phyloP scores from a whole-genome alignment of 2,888 invertebrate species.

The Pristionchus mayeri region DNA sequence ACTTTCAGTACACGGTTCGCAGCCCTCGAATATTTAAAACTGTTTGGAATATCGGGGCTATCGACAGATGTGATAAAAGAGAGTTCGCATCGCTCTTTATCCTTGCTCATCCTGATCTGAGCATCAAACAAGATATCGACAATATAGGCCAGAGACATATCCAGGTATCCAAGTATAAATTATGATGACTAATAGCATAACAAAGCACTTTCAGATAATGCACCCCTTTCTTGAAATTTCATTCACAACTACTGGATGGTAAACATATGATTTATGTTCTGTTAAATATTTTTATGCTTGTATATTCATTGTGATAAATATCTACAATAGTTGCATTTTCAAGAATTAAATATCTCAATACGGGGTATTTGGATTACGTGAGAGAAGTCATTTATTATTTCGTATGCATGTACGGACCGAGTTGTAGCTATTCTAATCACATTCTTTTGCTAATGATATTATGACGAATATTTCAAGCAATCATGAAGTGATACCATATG shows the following conservation, averaged over 20 bases:
- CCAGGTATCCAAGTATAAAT: background rate
- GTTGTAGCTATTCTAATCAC: too few species aligned
- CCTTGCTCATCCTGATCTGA: background rate
- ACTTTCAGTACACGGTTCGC: background rate
- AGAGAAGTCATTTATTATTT: too few species aligned
- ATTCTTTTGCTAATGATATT: too few species aligned
- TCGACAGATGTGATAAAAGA: background rate
- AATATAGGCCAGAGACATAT: background rate
- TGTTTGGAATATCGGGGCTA: background rate
- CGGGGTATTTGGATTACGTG: too few species aligned
- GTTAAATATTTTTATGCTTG: too few species aligned
- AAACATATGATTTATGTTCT: background rate
- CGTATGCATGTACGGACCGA: too few species aligned
- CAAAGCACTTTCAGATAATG: background rate
- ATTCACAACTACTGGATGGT: background rate
- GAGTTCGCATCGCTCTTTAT: background rate
- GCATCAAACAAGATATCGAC: background rate
- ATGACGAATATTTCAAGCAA: too few species aligned
- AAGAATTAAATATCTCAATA: too few species aligned
- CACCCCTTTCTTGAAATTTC: background rate
- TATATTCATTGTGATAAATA: too few species aligned
- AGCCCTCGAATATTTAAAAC: background rate
- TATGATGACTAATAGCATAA: background rate
- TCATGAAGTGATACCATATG: background rate
- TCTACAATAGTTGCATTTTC: too few species aligned